phyloP scores from a whole-genome alignment of 2,113 vertebrate genomes.

The Cranoglanis bouderius region DNA sequence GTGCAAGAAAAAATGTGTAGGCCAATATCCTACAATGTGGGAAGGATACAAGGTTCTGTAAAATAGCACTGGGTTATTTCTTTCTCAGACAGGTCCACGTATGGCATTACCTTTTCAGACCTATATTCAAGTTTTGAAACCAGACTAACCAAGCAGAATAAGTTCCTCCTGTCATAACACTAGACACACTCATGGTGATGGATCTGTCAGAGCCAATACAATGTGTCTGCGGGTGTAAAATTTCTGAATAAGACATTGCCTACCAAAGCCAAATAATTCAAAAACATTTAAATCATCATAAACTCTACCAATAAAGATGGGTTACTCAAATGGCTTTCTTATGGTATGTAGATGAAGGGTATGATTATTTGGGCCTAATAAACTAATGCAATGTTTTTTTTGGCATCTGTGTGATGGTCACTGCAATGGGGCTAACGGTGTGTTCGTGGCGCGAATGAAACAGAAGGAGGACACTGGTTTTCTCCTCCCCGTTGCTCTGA shows the following conservation, averaged over 20 bases:
- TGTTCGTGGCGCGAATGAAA: too few species aligned
- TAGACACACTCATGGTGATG: neutral
- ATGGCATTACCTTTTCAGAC: neutral
- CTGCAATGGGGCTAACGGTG: neutral
- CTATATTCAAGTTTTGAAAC: neutral
- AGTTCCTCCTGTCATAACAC: neutral
- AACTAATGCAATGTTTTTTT: neutral
- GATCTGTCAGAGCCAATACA: slow-evolving; percentile 8
- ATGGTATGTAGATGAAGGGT: too few species aligned
- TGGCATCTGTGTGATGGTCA: neutral
- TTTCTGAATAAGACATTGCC: neutral
- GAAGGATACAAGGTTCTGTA: neutral
- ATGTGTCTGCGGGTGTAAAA: neutral
- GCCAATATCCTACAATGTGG: neutral
- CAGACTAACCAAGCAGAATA: neutral
- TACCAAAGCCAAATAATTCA: neutral
- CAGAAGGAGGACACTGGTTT: too few species aligned
- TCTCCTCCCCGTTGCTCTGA: too few species aligned
- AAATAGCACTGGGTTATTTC: slow-evolving; percentile 9
- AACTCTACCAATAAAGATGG: too few species aligned
- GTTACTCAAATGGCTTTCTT: too few species aligned
- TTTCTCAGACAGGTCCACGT: neutral
- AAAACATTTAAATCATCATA: too few species aligned
- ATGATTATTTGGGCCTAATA: neutral
- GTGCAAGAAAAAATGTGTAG: neutral